Conservation (phyloP, 2,888 invertebrate species). For the Ganaspis brasiliensis region DNA sequence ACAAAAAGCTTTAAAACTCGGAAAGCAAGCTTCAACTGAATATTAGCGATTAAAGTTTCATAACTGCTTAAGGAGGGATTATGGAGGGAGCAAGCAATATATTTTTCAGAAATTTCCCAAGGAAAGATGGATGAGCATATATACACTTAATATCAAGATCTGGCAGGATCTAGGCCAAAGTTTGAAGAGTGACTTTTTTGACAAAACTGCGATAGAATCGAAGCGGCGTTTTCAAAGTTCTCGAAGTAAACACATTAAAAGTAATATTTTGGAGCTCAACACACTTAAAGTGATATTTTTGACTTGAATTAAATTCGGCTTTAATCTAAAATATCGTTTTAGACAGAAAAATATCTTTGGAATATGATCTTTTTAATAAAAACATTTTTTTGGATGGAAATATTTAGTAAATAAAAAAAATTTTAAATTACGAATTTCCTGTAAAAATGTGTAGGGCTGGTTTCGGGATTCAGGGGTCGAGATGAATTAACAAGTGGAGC, state of each 20-base stretch:
- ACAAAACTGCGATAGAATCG: not conserved
- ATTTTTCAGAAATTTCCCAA: constrained; percentile 8
- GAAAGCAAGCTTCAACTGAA: constrained; percentile 1
- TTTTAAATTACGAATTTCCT: no score
- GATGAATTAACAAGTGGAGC: no score
- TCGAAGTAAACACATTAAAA: not conserved
- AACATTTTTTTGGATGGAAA: no score
- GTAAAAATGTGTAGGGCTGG: no score
- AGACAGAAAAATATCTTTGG: no score
- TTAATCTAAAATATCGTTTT: no score
- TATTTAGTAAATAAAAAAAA: no score
- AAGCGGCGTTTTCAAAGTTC: not conserved
- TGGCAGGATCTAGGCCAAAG: constrained; percentile 16
- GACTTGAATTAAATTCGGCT: no score
- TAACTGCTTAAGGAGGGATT: constrained; percentile 30
- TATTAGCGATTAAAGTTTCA: constrained; percentile 33
- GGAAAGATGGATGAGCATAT: not conserved
- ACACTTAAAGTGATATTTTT: no score
- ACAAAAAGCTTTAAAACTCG: not conserved
- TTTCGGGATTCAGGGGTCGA: no score
- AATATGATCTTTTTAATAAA: no score
- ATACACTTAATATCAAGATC: constrained; percentile 19
- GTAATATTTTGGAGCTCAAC: no score
- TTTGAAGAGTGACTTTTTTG: constrained; percentile 1
- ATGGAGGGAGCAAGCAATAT: constrained; percentile 4